A percentile compares a stretch with the other conserved stretches of the same genome.
Conservation (phyloP, 2,113 vertebrate genomes). For the Albula glossodonta region DNA sequence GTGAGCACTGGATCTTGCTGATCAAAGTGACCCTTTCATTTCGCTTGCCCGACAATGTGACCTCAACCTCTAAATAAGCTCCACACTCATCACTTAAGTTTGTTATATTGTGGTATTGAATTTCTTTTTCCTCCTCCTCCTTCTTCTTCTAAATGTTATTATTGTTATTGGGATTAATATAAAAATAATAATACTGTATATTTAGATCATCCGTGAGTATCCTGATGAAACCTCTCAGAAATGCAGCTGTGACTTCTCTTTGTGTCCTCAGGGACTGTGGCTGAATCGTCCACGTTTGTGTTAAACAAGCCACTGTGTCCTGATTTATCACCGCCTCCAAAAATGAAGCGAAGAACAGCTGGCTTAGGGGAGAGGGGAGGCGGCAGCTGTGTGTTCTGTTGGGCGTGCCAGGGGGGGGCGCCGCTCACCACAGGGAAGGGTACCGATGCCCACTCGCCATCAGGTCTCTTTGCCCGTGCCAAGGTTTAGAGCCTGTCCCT, state of each 20-base stretch:
- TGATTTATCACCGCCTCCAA: not conserved
- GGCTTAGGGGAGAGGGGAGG: not conserved
- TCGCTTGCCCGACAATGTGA: not conserved
- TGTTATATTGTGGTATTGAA: no score
- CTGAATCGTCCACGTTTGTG: not conserved
- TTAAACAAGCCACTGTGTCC: not conserved
- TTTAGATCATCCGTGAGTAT: not conserved
- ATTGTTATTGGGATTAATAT: not conserved
- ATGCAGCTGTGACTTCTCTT: not conserved
- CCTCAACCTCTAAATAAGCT: not conserved
- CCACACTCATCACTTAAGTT: no score
- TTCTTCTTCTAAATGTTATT: not conserved
- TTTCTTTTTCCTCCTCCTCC: no score
- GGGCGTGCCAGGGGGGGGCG: not conserved
- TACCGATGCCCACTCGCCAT: not conserved
- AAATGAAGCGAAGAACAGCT: not conserved
- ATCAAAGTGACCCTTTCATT: not conserved
- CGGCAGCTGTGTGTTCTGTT: not conserved
- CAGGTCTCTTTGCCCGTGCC: not conserved
- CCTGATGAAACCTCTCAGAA: not conserved
- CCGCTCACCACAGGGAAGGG: not conserved
- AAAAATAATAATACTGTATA: not conserved
- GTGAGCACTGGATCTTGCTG: not conserved
- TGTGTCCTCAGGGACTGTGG: not conserved
- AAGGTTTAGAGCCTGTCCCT: not conserved